A percentile compares a stretch with the other conserved stretches of the same genome.
Evolutionary conservation across 1,140 invertebrate genomes (phyloP).

Genomic region (Conopomorpha cramerella): DNA sequence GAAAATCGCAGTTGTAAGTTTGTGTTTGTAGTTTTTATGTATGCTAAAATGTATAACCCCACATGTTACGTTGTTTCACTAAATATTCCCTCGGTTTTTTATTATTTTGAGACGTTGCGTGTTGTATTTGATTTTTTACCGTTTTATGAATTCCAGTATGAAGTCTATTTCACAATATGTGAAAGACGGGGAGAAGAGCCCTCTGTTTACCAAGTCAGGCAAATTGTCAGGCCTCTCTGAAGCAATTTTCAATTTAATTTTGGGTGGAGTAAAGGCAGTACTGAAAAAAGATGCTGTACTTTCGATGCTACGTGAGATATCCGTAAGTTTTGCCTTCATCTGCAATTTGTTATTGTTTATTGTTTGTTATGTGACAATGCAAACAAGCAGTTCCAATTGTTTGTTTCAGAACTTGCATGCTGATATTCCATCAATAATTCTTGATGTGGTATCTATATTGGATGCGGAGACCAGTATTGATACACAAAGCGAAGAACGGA

Average conservation of each 20-base stretch:
- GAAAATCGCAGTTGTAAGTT: conserved; percentile 49
- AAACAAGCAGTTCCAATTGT: conserved; percentile 5
- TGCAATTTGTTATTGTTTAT: conserved; percentile 5
- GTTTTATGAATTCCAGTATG: conserved; percentile 46
- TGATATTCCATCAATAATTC: conserved; percentile 75
- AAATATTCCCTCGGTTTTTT: no score
- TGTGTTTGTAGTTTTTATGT: no score
- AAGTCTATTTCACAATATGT: conserved; percentile 56
- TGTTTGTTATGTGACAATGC: conserved; percentile 3
- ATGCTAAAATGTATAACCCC: no score
- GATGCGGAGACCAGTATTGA: conserved; percentile 75
- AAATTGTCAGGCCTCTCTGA: conserved; percentile 57
- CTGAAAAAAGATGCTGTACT: conserved; percentile 75
- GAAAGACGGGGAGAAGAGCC: conserved; percentile 60
- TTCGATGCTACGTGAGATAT: conserved; percentile 68
- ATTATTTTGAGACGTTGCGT: background rate
- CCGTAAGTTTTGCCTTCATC: conserved; percentile 65
- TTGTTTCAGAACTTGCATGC: conserved; percentile 68
- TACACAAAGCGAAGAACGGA: conserved; percentile 68
- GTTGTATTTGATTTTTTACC: background rate
- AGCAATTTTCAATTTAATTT: conserved; percentile 67
- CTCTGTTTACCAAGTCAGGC: conserved; percentile 57
- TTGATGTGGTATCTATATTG: conserved; percentile 78
- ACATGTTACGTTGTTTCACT: conserved; percentile 14
- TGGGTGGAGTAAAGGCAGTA: conserved; percentile 69